phyloP scores from a whole-genome alignment of 2,797 vertebrate genomes.

The Sebastiscus tertius region DNA sequence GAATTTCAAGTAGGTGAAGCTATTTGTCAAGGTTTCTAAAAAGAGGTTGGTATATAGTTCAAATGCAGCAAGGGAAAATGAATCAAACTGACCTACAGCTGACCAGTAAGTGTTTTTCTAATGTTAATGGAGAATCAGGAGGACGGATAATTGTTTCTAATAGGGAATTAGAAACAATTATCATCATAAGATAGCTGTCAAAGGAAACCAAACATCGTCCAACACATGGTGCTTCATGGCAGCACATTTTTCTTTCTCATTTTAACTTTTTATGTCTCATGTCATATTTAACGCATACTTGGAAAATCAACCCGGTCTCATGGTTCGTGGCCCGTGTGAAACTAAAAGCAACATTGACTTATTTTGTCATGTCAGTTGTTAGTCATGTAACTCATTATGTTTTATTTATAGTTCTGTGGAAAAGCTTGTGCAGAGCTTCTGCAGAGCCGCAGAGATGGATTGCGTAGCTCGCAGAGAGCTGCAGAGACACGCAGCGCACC shows the following conservation, averaged over 20 bases:
- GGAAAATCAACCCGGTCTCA: neutral
- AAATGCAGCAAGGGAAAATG: neutral
- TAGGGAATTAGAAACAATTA: neutral
- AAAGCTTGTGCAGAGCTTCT: neutral
- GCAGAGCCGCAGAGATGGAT: neutral
- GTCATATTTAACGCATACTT: neutral
- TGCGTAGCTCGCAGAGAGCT: too few relatives aligned
- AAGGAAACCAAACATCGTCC: neutral
- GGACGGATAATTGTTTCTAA: too few relatives aligned
- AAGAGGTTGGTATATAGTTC: slow-evolving; percentile 3
- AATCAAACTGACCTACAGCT: neutral
- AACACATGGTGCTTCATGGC: neutral
- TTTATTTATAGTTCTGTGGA: neutral
- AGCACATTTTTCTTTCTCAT: neutral
- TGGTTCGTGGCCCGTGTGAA: neutral
- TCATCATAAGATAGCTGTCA: neutral
- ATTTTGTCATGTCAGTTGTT: neutral
- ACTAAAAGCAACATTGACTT: neutral
- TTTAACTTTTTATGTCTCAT: neutral
- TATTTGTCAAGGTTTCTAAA: slow-evolving; percentile 39
- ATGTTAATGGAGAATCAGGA: slow-evolving; percentile 4
- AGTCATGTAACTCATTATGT: too few relatives aligned
- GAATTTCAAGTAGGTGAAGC: slow-evolving; percentile 52
- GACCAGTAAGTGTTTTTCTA: slow-evolving; percentile 1
- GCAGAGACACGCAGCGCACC: neutral